Percentiles rank a stretch among this genome's conserved stretches.
phyloP scores from a whole-genome alignment of 2,797 vertebrate species.

The Phalloptychus januarius region DNA sequence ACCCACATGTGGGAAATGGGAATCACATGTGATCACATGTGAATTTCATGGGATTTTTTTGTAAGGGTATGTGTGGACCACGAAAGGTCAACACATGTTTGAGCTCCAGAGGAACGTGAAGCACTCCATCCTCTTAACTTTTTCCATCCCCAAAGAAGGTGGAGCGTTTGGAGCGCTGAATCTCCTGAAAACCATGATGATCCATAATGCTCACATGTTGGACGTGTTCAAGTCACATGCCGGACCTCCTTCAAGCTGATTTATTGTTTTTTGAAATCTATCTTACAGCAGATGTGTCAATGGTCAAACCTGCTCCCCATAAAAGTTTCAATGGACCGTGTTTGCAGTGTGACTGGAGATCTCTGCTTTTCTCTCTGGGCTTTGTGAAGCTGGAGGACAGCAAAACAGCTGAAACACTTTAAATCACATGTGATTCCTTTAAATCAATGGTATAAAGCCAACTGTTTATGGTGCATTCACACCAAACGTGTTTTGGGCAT shows the following conservation, averaged over 20 bases:
- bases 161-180: not conserved
- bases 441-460: too few relatives aligned
- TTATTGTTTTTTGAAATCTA: not conserved
- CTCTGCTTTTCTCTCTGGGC: not conserved
- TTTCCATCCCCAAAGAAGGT: too few relatives aligned
- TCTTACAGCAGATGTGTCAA: not conserved
- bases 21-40: too few relatives aligned
- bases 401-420: too few relatives aligned
- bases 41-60: too few relatives aligned
- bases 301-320: not conserved
- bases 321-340: not conserved
- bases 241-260: not conserved
- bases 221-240: not conserved
- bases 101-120: not conserved
- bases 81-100: not conserved
- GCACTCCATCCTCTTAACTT: not conserved
- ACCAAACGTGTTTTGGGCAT: too few relatives aligned
- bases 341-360: not conserved
- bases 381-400: not conserved
- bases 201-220: too few relatives aligned
- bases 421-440: too few relatives aligned
- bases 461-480: too few relatives aligned
- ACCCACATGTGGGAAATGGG: too few relatives aligned
- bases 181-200: not conserved
- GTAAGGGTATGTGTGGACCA: not conserved